These are phyloP conservation scores for Pipistrellus kuhlii DNA, from an alignment of 2,797 vertebrate genomes.

Conservation along the genomic window DNA sequence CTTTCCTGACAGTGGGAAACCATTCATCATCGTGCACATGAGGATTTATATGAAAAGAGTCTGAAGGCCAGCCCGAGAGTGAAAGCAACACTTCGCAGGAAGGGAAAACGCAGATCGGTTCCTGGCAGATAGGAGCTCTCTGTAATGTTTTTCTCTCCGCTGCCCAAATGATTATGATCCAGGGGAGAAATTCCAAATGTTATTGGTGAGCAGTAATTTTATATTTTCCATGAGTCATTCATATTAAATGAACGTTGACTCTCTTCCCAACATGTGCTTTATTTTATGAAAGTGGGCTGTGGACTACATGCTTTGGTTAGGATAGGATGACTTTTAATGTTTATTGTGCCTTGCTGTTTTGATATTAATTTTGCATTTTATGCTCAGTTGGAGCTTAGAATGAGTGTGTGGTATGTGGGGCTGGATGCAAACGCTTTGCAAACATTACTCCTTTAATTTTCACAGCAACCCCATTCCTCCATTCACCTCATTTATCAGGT, in stretches of 20 bases:
- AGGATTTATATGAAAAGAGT: not conserved
- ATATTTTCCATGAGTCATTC: conserved; percentile 59
- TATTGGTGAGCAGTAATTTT: conserved; percentile 43
- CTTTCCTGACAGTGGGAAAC: not conserved
- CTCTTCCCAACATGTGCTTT: not conserved
- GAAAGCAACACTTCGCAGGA: not conserved
- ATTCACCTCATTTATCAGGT: not conserved
- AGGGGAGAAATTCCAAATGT: conserved; percentile 33
- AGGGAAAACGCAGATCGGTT: not conserved
- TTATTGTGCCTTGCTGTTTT: not conserved
- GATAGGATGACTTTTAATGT: not conserved
- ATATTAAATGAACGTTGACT: conserved; percentile 25
- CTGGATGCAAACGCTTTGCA: not conserved
- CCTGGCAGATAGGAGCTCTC: not conserved
- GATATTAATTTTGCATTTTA: conserved; percentile 20
- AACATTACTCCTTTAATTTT: conserved; percentile 15
- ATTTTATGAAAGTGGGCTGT: conserved; percentile 38
- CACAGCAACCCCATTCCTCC: not conserved
- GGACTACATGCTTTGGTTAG: not conserved
- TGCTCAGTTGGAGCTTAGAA: not conserved
- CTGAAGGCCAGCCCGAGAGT: not conserved
- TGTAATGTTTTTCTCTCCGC: not conserved
- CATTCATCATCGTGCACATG: not conserved
- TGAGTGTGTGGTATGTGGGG: not conserved
- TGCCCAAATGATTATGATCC: not conserved